Conservation (phyloP, 1,140 invertebrate species). For the Drosophila grimshawi region DNA sequence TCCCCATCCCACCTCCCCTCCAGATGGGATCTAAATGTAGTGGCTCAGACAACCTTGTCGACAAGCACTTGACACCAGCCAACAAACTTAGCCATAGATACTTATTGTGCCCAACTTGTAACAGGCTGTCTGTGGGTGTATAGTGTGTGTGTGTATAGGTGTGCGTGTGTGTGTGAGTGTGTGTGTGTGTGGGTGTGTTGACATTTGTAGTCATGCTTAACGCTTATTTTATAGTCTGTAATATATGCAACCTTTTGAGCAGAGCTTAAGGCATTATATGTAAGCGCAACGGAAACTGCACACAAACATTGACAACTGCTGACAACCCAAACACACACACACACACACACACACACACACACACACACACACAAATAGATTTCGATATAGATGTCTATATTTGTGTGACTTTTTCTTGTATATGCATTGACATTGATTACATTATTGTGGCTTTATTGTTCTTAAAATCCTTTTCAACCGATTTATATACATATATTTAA, state of each 20-base stretch:
- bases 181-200: conserved; percentile 7
- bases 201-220: conserved; percentile 46
- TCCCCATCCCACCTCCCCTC: neutral
- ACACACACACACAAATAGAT: conserved; percentile 8
- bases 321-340: conserved; percentile 22
- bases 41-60: conserved; percentile 58
- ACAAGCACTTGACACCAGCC: conserved; percentile 72
- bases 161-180: neutral
- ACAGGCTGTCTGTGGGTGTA: conserved; percentile 25
- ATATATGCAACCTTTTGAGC: conserved; percentile 51
- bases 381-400: conserved; percentile 19
- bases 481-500: neutral
- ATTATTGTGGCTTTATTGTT: conserved; percentile 1
- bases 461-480: conserved; percentile 25
- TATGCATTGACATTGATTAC: conserved; percentile 63
- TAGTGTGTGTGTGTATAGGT: conserved; percentile 9
- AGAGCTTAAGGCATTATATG: conserved; percentile 46
- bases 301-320: conserved; percentile 27
- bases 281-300: conserved; percentile 54
- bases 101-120: conserved; percentile 61
- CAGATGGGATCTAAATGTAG: neutral
- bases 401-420: conserved; percentile 45
- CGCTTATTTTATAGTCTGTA: conserved; percentile 66
- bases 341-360: neutral
- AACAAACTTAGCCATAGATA: conserved; percentile 53